Evolutionary conservation across 2,797 vertebrate genomes (phyloP).

Genomic region (Microtus agrestis): DNA sequence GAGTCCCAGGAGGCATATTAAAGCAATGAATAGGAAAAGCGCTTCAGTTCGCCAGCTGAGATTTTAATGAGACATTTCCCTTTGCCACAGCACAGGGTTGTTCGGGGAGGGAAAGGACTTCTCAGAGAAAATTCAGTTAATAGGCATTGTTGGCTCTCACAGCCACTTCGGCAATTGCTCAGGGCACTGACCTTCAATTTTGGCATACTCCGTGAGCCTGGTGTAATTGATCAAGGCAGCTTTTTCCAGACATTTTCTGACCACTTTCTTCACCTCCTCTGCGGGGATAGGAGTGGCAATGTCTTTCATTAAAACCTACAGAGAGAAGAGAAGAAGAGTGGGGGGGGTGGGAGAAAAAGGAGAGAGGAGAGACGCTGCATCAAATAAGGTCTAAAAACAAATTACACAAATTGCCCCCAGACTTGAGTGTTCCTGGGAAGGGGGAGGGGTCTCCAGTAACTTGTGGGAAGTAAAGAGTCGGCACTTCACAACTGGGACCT

Average conservation of each 20-base stretch:
- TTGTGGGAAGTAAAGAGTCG: conserved; percentile 46
- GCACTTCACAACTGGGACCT: conserved; percentile 36
- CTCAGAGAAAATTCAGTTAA: conserved; percentile 88
- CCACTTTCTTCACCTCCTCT: conserved; percentile 96
- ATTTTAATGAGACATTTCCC: conserved; percentile 92
- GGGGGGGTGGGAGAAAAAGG: background rate
- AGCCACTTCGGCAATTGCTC: conserved; percentile 85
- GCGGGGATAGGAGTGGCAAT: conserved; percentile 95
- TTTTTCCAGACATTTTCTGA: conserved; percentile 96
- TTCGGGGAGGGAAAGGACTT: conserved; percentile 86
- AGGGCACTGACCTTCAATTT: conserved; percentile 94
- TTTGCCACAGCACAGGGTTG: conserved; percentile 87
- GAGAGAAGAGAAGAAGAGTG: background rate
- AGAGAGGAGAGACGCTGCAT: background rate
- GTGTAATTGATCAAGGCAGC: conserved; percentile 97
- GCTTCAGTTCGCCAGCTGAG: conserved; percentile 91
- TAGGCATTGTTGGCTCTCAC: conserved; percentile 86
- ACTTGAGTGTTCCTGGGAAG: conserved; percentile 23
- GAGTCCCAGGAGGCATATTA: conserved; percentile 92
- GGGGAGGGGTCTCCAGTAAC: conserved; percentile 41
- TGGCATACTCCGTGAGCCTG: conserved; percentile 96
- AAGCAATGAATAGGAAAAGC: conserved; percentile 91
- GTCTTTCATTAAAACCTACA: conserved; percentile 98
- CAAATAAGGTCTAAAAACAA: conserved; percentile 58
- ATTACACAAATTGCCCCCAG: background rate